Evolutionary conservation across 2,113 vertebrate genomes (phyloP), one percentile per base, ranked within the genome.

Genomic region (Ictalurus punctatus): DNA sequence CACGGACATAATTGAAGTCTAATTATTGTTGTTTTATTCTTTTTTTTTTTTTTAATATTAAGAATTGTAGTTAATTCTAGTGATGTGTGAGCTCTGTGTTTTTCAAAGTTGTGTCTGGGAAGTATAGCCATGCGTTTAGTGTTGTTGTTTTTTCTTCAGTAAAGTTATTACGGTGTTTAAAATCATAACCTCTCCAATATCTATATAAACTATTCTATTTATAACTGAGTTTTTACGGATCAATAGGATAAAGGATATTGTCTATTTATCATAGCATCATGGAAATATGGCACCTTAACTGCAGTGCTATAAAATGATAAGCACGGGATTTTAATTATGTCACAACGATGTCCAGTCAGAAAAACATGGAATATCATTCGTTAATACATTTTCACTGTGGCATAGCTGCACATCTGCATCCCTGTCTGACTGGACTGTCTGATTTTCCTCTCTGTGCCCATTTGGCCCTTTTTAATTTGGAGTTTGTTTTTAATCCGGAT

Each of bases 341-440:
- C 1, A 16, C 56, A 58, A 17, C 17, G 56, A 52, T 10, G 9
- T 52, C 52, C 10, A 12, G 8, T 10, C 48, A 52, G 48, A 52
- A 52, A 10, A 1, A 1, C 48, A 9, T 52, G 48, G 1, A 52
- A 52, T 52, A 52, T 52, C 0, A 52, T 52, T 52, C 12, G 48
- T 52, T 10, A 52, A 9, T 52, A 8, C 48, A 9, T 10, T 52
- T 52, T 48, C 44, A 48, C 44, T 9, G 85, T 96, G 96, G 96
- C 96, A 97, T 97, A 97, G 96, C 96, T n/a, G n/a, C 96, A 97
- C 96, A 95, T 97, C 95, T 54, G 54, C 54, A 52, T 13, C 54
- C 54, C 54, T 54, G 54, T 14, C 54, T 14, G 12, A 14, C 54
- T 54, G 1, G 54, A 3, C 13, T 67, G 25, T 9, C 25, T 8